Evolutionary conservation across 2,797 vertebrate genomes (phyloP).

Genomic region (Alosa sapidissima): DNA sequence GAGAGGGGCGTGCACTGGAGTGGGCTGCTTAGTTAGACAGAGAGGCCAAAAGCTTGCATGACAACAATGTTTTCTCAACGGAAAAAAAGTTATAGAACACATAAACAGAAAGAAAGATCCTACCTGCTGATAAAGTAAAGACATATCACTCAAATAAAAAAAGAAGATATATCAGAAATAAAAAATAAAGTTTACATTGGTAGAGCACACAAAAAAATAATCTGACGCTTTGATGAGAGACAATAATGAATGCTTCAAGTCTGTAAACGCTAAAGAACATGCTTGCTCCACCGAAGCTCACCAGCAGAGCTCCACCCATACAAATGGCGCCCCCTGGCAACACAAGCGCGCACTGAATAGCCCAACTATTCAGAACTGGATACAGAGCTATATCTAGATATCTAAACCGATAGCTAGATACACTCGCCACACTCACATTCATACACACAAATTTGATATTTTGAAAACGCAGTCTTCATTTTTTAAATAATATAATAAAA

Average conservation of each 20-base stretch:
- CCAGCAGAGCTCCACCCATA: constrained; percentile 58
- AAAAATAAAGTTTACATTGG: neutral
- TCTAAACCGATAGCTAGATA: constrained; percentile 14
- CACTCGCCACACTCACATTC: constrained; percentile 41
- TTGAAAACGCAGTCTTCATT: constrained; percentile 64
- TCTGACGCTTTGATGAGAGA: constrained; percentile 50
- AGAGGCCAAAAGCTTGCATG: neutral
- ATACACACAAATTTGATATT: constrained; percentile 59
- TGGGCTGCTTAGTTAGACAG: neutral
- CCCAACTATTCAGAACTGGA: neutral
- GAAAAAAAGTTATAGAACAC: neutral
- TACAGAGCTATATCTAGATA: constrained; percentile 11
- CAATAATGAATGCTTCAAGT: constrained; percentile 70
- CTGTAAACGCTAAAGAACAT: constrained; percentile 79
- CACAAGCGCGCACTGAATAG: constrained; percentile 42
- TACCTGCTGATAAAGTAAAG: neutral
- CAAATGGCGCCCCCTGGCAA: constrained; percentile 48
- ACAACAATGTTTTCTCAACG: neutral
- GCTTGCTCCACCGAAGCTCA: constrained; percentile 73
- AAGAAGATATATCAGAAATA: neutral
- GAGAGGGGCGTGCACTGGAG: neutral
- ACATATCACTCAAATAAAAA: constrained; percentile 6
- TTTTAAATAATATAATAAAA: constrained; percentile 81
- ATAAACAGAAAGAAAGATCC: neutral
- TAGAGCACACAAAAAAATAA: constrained; percentile 41